These are phyloP conservation scores for Leptonema lineaticorne DNA, from an alignment of 1,140 invertebrate genomes.

Conservation along the genomic window DNA sequence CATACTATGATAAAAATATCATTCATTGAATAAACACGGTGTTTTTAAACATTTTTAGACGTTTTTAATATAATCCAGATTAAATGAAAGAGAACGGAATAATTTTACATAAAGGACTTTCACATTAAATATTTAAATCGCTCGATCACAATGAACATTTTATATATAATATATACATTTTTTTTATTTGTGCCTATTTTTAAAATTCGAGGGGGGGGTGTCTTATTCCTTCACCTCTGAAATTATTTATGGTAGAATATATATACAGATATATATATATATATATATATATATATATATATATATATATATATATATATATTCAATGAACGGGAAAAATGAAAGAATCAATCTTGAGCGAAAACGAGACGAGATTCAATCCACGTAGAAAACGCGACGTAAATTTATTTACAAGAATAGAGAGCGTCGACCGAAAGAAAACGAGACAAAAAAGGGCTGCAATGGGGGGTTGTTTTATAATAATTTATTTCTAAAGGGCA, in stretches of 20 bases:
- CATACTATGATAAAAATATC: too few species aligned
- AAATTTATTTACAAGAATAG: background rate
- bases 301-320: too few species aligned
- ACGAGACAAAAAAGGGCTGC: background rate
- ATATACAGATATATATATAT: too few species aligned
- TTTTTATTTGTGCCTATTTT: too few species aligned
- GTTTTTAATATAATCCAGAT: too few species aligned
- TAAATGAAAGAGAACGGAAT: too few species aligned
- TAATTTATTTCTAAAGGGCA: conserved; percentile 25
- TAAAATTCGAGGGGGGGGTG: too few species aligned
- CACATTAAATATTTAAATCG: background rate
- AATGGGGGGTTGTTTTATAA: conserved; percentile 9
- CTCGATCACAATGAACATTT: background rate
- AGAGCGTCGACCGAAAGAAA: background rate
- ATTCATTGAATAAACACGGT: too few species aligned
- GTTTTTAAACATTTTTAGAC: too few species aligned
- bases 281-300: too few species aligned
- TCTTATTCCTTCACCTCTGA: conserved; percentile 6
- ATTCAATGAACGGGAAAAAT: conserved; percentile 36
- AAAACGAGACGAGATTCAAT: conserved; percentile 26
- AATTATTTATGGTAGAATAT: conserved; percentile 37
- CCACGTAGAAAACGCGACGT: background rate
- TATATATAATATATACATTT: background rate
- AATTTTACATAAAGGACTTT: too few species aligned
- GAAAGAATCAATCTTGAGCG: conserved; percentile 36